Base-by-base conservation (phyloP, 2,797 vertebrate genomes). In the Notolabrus celidotus region DNA sequence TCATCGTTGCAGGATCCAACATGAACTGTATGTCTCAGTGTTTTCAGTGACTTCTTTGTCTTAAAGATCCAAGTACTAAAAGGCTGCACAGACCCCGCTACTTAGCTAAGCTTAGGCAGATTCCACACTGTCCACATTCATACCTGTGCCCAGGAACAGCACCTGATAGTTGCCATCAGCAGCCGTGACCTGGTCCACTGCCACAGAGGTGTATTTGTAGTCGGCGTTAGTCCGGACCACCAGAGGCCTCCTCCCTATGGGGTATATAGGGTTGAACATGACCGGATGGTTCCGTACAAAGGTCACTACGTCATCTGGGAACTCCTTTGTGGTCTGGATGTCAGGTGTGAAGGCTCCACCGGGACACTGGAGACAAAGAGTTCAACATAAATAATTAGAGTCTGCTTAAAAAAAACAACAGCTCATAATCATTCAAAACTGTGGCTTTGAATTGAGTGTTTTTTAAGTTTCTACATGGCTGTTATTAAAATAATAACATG, bases 191-290 rank as follows among this genome's bases (percentile, higher is more conserved):
- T 96, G 94, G 79, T 99, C 98, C 86, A 99, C 98, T 0, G 95
- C 96, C 78, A 98, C 96, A 63, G 96, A 94, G 1, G 96, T 99
- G 63, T 99, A 99, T 75, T 95, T 99, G 88, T 99, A 99, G 71
- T 96, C 94, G 0, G 97, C 94, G 47, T 96, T 96, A 23, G 95
- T 97, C 0, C 97, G 93, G 14, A 98, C 96, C 63, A 99, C 94
- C 83, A 99, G 90, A 2, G 98, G 97, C 53, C 94, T 94, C 89
- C 95, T 94, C 49, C 96, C 95, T 77, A 96, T 84, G 0, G 97
- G 98, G 88, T 99, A 97, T 86, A 99, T 94, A 73, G 95, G 89
- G 86, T 99, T 99, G 88, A 97, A 99, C 98, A 99, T 99, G 85
- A 98, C 92, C 0, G 98, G 98, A 52, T 99, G 98, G 74, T 98